A percentile compares a stretch with the other conserved stretches of the same genome.
Conservation (phyloP, 2,888 invertebrate genomes). For the Troides aeacus region DNA sequence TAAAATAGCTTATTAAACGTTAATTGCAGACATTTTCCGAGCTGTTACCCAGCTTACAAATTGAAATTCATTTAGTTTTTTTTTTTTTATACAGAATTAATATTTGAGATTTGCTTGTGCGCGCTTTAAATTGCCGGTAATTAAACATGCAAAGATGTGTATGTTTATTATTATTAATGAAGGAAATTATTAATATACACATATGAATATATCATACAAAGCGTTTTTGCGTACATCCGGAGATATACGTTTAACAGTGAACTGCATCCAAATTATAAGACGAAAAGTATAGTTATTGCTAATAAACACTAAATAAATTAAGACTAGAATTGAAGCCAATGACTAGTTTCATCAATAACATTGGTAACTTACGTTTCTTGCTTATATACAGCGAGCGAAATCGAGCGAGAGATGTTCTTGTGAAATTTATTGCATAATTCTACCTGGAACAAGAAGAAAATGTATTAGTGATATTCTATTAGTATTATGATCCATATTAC, state of each 20-base stretch:
- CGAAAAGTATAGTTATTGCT: background rate
- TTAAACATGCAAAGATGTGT: too few relatives aligned
- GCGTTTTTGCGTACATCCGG: too few relatives aligned
- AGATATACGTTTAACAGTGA: too few relatives aligned
- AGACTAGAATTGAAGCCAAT: conserved; percentile 18
- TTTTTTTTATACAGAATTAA: background rate
- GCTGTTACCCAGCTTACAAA: background rate
- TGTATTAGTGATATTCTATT: conserved; percentile 68
- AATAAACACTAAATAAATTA: background rate
- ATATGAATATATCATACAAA: too few relatives aligned
- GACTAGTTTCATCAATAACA: conserved; percentile 48
- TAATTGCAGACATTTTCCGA: conserved; percentile 35
- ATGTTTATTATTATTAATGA: too few relatives aligned
- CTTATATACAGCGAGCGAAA: conserved; percentile 54
- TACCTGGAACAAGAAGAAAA: conserved; percentile 79
- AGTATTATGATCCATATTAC: conserved; percentile 27
- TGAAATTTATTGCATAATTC: conserved; percentile 79
- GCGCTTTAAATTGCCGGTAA: background rate
- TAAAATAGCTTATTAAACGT: conserved; percentile 50
- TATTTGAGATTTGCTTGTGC: background rate
- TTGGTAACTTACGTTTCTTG: conserved; percentile 68
- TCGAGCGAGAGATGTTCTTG: conserved; percentile 68
- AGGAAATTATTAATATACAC: too few relatives aligned
- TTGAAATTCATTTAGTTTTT: background rate
- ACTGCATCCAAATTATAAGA: too few relatives aligned